phyloP scores from a whole-genome alignment of 2,797 vertebrate genomes.

The Hypotaenidia okinawae region DNA sequence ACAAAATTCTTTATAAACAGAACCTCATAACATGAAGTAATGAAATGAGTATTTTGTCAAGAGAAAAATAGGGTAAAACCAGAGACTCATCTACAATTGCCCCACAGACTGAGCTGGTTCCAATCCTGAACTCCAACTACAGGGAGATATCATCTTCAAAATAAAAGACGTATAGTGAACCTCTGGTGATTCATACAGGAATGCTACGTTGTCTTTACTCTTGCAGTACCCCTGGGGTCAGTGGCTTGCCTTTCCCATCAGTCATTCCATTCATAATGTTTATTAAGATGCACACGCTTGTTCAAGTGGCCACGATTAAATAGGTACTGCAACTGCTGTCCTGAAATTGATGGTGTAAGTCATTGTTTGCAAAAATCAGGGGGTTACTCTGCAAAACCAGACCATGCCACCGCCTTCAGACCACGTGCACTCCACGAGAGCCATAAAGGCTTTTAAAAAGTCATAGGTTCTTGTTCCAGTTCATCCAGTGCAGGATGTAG shows the following conservation, averaged over 20 bases:
- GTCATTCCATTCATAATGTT: background rate
- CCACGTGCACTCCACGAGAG: background rate
- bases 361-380: background rate
- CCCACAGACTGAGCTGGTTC: background rate
- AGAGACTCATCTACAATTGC: background rate
- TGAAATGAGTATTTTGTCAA: background rate
- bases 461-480: background rate
- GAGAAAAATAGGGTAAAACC: background rate
- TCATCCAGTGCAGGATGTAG: background rate
- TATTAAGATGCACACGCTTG: background rate
- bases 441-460: background rate
- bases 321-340: background rate
- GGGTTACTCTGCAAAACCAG: background rate
- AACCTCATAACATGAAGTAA: background rate
- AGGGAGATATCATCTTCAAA: background rate
- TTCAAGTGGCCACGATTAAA: background rate
- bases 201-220: background rate
- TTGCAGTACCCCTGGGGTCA: background rate
- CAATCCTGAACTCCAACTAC: background rate
- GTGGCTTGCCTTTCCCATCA: background rate
- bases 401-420: background rate
- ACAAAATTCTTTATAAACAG: background rate
- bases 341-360: background rate
- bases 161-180: background rate
- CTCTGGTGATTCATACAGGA: background rate